Evolutionary conservation across 2,113 vertebrate species (phyloP).

Genomic region (Thinocorus orbignyianus): DNA sequence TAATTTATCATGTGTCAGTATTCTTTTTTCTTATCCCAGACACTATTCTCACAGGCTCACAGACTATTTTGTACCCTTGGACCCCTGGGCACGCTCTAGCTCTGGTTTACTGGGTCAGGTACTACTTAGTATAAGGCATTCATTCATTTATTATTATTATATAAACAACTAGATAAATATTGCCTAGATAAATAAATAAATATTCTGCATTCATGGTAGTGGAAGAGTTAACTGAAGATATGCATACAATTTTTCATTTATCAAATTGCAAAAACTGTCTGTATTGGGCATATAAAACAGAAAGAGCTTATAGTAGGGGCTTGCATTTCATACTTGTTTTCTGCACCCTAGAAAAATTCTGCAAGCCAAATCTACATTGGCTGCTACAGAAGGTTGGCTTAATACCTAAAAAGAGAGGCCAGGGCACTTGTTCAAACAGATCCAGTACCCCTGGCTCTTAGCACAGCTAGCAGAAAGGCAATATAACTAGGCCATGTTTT

Average conservation of each 20-base stretch:
- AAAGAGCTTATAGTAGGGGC: not conserved
- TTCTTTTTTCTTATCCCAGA: not conserved
- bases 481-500: not conserved
- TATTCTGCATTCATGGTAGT: not conserved
- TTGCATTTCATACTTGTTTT: not conserved
- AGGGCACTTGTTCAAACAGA: slow-evolving; percentile 42
- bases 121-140: not conserved
- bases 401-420: not conserved
- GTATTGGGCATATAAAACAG: not conserved
- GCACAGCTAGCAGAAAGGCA: not conserved
- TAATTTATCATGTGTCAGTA: not conserved
- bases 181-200: no score
- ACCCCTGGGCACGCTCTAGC: not conserved
- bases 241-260: not conserved
- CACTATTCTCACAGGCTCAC: not conserved
- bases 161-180: not conserved
- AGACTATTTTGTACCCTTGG: not conserved
- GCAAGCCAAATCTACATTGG: not conserved
- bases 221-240: not conserved
- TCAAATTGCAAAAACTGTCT: not conserved
- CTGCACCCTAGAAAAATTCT: not conserved
- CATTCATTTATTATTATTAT: not conserved
- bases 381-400: slow-evolving; percentile 32
- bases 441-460: not conserved
- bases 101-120: not conserved